Conservation (phyloP, 1,140 invertebrate genomes). For the Pseudomyrmex cubaensis region DNA sequence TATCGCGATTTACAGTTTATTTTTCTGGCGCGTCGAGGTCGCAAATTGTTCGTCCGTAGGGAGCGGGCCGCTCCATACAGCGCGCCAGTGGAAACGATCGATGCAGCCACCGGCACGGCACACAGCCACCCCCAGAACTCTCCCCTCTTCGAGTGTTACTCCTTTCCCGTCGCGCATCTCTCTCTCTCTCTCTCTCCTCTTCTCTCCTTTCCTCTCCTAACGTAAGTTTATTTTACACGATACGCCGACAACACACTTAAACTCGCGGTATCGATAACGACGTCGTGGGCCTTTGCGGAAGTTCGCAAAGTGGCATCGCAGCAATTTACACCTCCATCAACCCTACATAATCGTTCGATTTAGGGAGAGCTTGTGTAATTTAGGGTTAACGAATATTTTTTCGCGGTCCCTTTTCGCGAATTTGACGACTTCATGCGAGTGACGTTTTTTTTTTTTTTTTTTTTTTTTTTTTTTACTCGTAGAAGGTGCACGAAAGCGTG, state of each 20-base stretch:
- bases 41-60: slow-evolving; percentile 44
- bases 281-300: too few relatives aligned
- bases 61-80: slow-evolving; percentile 42
- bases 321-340: not conserved
- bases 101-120: slow-evolving; percentile 74
- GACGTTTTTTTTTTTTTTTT: too few relatives aligned
- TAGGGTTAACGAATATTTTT: too few relatives aligned
- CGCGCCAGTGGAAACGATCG: slow-evolving; percentile 68
- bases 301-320: not conserved
- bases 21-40: slow-evolving; percentile 57
- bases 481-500: slow-evolving; percentile 3
- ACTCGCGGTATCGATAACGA: slow-evolving; percentile 5
- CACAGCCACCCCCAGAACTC: slow-evolving; percentile 69
- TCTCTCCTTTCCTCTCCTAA: not conserved
- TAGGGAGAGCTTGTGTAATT: too few relatives aligned
- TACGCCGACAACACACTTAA: slow-evolving; percentile 2
- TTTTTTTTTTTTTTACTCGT: not conserved
- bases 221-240: slow-evolving; percentile 33
- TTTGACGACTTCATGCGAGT: too few relatives aligned
- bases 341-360: too few relatives aligned
- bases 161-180: slow-evolving; percentile 16
- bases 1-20: slow-evolving; percentile 60
- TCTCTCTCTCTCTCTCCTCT: not conserved
- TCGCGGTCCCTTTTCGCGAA: too few relatives aligned
- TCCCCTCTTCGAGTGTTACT: slow-evolving; percentile 6